Evolutionary conservation across 2,888 invertebrate genomes (phyloP).

Genomic region (Leptopterna dolabrata): DNA sequence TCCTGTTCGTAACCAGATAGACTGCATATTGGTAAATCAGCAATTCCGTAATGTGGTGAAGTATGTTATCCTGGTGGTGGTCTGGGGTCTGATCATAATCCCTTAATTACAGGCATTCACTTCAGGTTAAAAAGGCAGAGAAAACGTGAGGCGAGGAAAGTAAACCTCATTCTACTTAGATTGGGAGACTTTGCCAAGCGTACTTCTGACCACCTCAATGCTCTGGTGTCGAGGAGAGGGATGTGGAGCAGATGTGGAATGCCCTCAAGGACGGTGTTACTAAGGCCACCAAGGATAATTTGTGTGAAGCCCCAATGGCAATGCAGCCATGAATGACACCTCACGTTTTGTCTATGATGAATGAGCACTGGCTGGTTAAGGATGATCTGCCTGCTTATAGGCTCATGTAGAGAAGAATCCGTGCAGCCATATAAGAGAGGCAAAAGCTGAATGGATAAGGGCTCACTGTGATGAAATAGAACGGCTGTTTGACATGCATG

Average conservation of each 20-base stretch:
- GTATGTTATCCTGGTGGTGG: not conserved
- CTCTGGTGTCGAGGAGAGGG: not conserved
- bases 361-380: not conserved
- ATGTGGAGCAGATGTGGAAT: not conserved
- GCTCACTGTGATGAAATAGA: constrained; percentile 9
- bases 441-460: no score
- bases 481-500: not conserved
- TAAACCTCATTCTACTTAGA: no score
- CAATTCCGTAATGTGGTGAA: no score
- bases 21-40: not conserved
- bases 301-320: not conserved
- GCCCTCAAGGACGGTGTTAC: not conserved
- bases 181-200: no score
- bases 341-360: constrained; percentile 1
- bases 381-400: not conserved
- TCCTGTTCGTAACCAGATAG: not conserved
- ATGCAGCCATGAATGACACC: not conserved
- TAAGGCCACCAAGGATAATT: not conserved
- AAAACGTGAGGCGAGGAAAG: not conserved
- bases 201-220: no score
- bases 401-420: not conserved
- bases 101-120: not conserved
- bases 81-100: not conserved
- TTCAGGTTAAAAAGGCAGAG: not conserved
- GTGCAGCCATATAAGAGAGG: no score